Percentiles rank a stretch among this genome's conserved stretches.
Evolutionary conservation across 2,888 invertebrate genomes (phyloP).

Genomic region (Hyalella azteca): DNA sequence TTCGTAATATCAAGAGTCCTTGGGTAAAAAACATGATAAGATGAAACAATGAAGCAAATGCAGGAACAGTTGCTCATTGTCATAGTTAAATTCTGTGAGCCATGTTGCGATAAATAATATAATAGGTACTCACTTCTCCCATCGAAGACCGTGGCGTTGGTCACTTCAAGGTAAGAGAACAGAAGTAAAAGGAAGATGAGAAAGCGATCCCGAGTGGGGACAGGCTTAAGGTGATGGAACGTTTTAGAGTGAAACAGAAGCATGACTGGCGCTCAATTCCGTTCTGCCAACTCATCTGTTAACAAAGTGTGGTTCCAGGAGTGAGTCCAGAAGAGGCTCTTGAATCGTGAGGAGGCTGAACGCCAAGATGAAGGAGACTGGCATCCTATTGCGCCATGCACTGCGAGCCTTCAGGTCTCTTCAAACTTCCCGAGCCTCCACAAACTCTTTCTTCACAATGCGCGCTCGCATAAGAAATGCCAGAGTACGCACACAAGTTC

Average conservation of each 20-base stretch:
- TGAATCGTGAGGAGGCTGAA: not conserved
- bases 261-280: not conserved
- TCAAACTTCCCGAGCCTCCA: not conserved
- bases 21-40: no score
- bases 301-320: not conserved
- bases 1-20: no score
- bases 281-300: constrained; percentile 35
- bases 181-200: constrained; percentile 2
- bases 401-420: not conserved
- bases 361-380: not conserved
- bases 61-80: no score
- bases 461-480: no score
- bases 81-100: no score
- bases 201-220: not conserved
- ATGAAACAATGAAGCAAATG: no score
- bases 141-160: constrained; percentile 16
- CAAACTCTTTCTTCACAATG: no score
- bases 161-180: not conserved
- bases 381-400: constrained; percentile 31
- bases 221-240: not conserved
- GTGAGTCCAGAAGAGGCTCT: not conserved
- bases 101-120: no score
- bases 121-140: constrained; percentile 16
- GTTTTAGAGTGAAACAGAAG: constrained; percentile 17
- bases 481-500: no score